Conservation (phyloP, 1,140 invertebrate genomes). For the Magallana angulata region DNA sequence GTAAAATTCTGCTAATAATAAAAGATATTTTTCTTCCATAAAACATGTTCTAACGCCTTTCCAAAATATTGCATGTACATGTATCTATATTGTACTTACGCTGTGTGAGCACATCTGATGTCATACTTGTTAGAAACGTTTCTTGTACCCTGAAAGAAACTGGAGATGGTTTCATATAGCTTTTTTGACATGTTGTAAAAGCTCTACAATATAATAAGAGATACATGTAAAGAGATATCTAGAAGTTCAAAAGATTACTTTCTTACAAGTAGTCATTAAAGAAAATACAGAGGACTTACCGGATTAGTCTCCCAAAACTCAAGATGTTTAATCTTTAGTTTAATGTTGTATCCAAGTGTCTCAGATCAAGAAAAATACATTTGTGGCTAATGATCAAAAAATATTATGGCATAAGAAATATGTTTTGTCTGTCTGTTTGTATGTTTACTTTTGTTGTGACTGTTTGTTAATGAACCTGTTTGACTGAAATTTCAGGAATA, state of each 20-base stretch:
- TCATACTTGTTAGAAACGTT: neutral
- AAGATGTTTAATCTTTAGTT: conserved; percentile 35
- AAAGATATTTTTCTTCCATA: no score
- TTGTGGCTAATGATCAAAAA: neutral
- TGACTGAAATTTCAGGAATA: neutral
- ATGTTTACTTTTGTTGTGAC: no score
- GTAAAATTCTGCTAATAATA: no score
- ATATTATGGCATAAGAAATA: no score
- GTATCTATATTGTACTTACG: neutral
- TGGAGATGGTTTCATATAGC: neutral
- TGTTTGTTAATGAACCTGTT: no score
- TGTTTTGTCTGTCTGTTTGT: no score
- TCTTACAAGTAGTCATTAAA: neutral
- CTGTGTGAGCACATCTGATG: neutral
- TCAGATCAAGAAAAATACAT: conserved; percentile 30
- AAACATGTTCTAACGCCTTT: no score
- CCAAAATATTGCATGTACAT: neutral
- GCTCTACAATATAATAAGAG: neutral
- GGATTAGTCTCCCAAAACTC: conserved; percentile 43
- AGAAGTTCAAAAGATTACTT: neutral
- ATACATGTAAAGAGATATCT: neutral
- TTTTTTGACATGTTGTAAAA: neutral
- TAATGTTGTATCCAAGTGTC: conserved; percentile 39
- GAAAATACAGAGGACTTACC: conserved; percentile 19
- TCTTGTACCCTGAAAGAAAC: neutral